Percentiles rank a stretch among this genome's conserved stretches.
Conservation (phyloP, 2,888 invertebrate species). For the Allygus modestus region DNA sequence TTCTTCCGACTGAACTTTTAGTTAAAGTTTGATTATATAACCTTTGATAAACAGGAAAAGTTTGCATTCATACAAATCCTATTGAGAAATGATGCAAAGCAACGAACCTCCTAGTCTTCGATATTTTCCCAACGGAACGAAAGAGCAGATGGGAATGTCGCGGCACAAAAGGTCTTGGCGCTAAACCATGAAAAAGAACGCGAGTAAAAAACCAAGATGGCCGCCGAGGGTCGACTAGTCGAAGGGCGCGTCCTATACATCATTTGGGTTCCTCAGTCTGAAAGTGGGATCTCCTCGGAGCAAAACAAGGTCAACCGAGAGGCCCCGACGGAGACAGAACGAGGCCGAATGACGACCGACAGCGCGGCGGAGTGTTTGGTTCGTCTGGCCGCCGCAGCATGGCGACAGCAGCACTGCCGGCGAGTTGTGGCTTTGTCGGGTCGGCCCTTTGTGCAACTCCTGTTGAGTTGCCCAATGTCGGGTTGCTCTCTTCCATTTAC, state of each 20-base stretch:
- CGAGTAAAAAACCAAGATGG: conserved; percentile 44
- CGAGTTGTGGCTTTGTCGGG: background rate
- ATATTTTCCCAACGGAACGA: conserved; percentile 21
- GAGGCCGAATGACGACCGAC: conserved; percentile 1
- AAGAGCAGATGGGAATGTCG: conserved; percentile 23
- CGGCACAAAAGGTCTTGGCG: conserved; percentile 25
- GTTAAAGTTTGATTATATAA: too few relatives aligned
- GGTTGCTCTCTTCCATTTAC: too few relatives aligned
- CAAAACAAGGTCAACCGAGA: conserved; percentile 47
- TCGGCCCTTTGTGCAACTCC: background rate
- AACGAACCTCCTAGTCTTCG: background rate
- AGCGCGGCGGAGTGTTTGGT: background rate
- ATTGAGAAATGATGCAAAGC: too few relatives aligned
- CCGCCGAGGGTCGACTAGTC: conserved; percentile 42
- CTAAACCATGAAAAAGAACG: conserved; percentile 33
- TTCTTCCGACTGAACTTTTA: too few relatives aligned
- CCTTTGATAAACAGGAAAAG: too few relatives aligned
- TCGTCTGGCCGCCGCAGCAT: conserved; percentile 31
- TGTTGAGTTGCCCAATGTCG: too few relatives aligned
- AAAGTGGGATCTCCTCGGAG: background rate
- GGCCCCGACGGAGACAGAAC: conserved; percentile 10
- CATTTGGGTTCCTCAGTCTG: background rate
- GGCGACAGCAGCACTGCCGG: conserved; percentile 43
- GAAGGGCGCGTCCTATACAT: conserved; percentile 1
- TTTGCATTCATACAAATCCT: too few relatives aligned